Percentiles rank a stretch among this genome's conserved stretches.
These are phyloP conservation scores for Hepsetus odoe DNA, from an alignment of 2,113 vertebrate genomes.

Conservation along the genomic window DNA sequence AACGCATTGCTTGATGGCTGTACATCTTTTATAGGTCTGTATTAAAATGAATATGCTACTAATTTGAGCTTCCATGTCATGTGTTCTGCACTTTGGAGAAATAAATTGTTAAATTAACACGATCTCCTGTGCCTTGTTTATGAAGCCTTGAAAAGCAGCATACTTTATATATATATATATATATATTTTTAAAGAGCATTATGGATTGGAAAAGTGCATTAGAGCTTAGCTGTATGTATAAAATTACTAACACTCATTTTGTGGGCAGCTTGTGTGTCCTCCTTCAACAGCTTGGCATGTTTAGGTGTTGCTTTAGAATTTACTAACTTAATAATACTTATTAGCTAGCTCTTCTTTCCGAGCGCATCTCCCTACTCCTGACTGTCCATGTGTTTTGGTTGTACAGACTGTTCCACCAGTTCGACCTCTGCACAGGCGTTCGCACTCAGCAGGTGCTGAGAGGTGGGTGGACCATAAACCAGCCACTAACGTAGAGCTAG, in stretches of 20 bases:
- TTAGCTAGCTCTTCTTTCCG: not conserved
- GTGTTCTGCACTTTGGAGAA: constrained; percentile 35
- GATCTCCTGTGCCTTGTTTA: not conserved
- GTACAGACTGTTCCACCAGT: constrained; percentile 79
- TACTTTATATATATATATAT: not conserved
- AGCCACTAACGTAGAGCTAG: constrained; percentile 82
- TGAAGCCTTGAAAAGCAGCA: not conserved
- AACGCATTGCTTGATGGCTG: constrained; percentile 18
- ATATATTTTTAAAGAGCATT: not conserved
- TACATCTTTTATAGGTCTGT: not conserved
- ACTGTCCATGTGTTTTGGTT: constrained; percentile 64
- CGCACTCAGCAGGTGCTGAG: constrained; percentile 86
- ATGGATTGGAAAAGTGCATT: not conserved
- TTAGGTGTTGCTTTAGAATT: constrained; percentile 6
- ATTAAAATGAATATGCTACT: constrained; percentile 26
- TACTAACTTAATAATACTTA: constrained; percentile 38
- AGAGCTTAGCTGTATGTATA: no score
- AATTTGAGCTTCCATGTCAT: constrained; percentile 15
- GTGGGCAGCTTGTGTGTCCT: not conserved
- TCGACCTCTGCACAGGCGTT: constrained; percentile 81
- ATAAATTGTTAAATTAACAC: constrained; percentile 31
- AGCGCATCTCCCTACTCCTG: not conserved
- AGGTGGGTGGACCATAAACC: constrained; percentile 97
- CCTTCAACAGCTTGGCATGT: constrained; percentile 1
- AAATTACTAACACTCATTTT: not conserved